These are phyloP conservation scores for Orchesellides sinensis DNA, from an alignment of 2,888 invertebrate genomes.

Conservation along the genomic window DNA sequence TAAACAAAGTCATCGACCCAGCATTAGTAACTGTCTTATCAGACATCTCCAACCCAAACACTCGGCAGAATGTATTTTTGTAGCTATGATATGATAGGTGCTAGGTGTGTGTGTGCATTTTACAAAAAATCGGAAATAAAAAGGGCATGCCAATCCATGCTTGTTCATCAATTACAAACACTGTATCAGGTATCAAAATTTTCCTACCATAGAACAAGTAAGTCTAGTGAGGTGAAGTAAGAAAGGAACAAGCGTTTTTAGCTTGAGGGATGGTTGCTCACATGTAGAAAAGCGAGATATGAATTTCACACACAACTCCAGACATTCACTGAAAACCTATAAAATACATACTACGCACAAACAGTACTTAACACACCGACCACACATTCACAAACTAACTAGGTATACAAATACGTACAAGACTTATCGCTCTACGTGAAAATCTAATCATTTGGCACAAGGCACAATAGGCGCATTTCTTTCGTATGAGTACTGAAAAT, in stretches of 20 bases:
- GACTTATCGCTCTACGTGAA: neutral
- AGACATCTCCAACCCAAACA: too few species aligned
- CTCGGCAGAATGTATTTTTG: too few species aligned
- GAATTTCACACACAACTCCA: slow-evolving; percentile 11
- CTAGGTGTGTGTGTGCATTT: neutral
- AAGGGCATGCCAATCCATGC: slow-evolving; percentile 1
- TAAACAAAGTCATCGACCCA: slow-evolving; percentile 29
- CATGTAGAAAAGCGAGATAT: neutral
- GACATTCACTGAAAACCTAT: neutral
- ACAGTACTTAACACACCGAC: neutral
- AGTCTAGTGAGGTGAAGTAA: neutral
- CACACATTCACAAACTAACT: neutral
- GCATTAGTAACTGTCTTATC: neutral
- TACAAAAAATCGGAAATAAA: neutral
- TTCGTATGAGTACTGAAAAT: neutral
- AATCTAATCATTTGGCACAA: slow-evolving; percentile 22
- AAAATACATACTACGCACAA: slow-evolving; percentile 23
- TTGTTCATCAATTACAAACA: slow-evolving; percentile 15
- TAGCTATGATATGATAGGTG: neutral
- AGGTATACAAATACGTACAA: neutral
- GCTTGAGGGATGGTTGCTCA: slow-evolving; percentile 8
- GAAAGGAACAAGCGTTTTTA: neutral
- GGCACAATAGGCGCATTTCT: slow-evolving; percentile 15
- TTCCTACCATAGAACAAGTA: neutral
- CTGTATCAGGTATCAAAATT: neutral